Conservation (phyloP, 37 sponge, comb jelly and placozoan genomes). For the Aplysina aerophoba region DNA sequence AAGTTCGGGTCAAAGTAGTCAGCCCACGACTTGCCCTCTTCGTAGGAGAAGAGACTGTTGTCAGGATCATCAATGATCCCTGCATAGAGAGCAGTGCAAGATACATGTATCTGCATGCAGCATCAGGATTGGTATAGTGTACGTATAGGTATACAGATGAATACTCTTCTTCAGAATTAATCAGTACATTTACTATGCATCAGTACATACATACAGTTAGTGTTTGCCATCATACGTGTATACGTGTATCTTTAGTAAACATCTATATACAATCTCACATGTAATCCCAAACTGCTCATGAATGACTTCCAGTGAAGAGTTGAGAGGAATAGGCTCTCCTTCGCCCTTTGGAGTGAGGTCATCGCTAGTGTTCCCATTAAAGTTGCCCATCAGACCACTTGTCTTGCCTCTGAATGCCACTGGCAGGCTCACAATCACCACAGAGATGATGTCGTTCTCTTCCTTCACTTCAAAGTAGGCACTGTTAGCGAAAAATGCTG, state of each 20-base stretch:
- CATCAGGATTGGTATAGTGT: not conserved
- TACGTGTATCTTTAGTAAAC: not conserved
- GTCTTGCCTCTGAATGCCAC: slow-evolving; percentile 1
- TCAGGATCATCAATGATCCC: slow-evolving; percentile 54
- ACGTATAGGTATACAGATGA: not conserved
- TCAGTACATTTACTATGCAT: no score
- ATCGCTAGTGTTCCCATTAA: slow-evolving; percentile 41
- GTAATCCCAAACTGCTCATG: slow-evolving; percentile 48
- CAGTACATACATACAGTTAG: no score
- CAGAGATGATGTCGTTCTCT: slow-evolving; percentile 44
- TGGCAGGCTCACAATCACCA: slow-evolving; percentile 32
- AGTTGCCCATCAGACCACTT: slow-evolving; percentile 49
- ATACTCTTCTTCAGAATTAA: no score
- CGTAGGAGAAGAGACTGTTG: slow-evolving; percentile 61
- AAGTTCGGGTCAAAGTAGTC: slow-evolving; percentile 54
- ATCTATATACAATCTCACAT: slow-evolving; percentile 19
- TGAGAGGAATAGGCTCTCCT: slow-evolving; percentile 19
- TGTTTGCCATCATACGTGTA: no score
- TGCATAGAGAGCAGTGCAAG: slow-evolving; percentile 2
- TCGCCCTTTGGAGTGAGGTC: slow-evolving; percentile 39
- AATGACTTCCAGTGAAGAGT: slow-evolving; percentile 37
- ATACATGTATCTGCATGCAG: not conserved
- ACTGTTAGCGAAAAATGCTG: slow-evolving; percentile 25
- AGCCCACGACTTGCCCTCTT: slow-evolving; percentile 46
- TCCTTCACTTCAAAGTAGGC: slow-evolving; percentile 22